Evolutionary conservation across 2,888 invertebrate species (phyloP).

Genomic region (Laothoe populi): DNA sequence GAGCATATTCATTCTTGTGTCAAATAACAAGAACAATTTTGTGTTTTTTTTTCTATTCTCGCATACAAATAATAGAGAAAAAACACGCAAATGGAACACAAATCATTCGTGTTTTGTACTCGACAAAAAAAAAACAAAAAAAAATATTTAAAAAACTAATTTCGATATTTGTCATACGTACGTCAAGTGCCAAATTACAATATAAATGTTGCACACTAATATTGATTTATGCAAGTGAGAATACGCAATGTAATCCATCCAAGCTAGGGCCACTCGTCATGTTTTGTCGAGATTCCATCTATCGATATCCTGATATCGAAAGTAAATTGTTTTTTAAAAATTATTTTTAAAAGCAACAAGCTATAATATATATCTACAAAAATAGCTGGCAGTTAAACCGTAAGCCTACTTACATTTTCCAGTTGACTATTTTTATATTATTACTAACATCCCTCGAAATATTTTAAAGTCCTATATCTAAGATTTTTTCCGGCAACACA

Average conservation of each 20-base stretch:
- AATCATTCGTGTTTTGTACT: slow-evolving; percentile 17
- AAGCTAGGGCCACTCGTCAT: background rate
- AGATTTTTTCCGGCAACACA: background rate
- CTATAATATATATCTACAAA: background rate
- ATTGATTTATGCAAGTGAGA: slow-evolving; percentile 8
- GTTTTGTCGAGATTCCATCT: background rate
- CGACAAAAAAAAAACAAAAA: no score
- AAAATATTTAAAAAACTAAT: slow-evolving; percentile 11
- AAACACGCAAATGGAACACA: slow-evolving; percentile 11
- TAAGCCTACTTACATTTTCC: background rate
- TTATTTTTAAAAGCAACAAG: background rate
- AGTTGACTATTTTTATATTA: background rate
- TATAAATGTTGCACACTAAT: slow-evolving; percentile 12
- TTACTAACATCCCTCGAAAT: background rate
- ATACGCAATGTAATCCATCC: slow-evolving; percentile 3
- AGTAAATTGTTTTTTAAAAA: background rate
- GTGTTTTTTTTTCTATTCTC: background rate
- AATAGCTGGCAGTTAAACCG: slow-evolving; percentile 1
- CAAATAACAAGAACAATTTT: background rate
- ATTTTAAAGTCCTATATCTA: background rate
- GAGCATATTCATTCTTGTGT: slow-evolving; percentile 9
- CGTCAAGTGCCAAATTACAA: slow-evolving; percentile 14
- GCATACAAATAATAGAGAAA: background rate
- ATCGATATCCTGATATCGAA: no score
- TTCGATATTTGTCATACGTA: background rate